A percentile compares a stretch with the other conserved stretches of the same genome.
These are phyloP conservation scores for Brenthis daphne DNA, from an alignment of 2,888 invertebrate genomes.

Conservation along the genomic window DNA sequence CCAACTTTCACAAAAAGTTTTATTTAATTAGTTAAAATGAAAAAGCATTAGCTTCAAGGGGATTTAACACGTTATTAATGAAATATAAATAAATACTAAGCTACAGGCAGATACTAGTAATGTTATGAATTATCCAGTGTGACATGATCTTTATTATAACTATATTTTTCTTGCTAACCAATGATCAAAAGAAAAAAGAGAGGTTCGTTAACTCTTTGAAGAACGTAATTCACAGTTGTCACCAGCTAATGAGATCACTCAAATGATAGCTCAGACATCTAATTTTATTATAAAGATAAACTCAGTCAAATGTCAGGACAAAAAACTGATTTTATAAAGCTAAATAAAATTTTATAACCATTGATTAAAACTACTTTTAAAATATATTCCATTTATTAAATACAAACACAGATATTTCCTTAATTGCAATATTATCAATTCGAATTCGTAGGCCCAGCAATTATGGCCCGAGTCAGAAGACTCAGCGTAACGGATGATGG, in stretches of 20 bases:
- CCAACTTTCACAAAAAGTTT: no score
- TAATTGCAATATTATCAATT: slow-evolving; percentile 38
- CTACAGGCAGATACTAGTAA: no score
- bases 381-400: neutral
- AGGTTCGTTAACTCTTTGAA: slow-evolving; percentile 34
- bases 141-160: neutral
- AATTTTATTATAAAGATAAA: no score
- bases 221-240: slow-evolving; percentile 1
- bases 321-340: neutral
- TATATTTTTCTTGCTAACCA: slow-evolving; percentile 4
- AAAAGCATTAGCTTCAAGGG: no score
- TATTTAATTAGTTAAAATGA: no score
- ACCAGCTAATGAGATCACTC: neutral
- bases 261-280: no score
- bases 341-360: neutral
- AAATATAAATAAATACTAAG: no score
- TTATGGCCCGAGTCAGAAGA: slow-evolving; percentile 82
- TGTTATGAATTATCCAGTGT: no score
- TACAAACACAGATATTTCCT: neutral
- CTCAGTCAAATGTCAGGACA: no score
- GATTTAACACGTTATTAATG: no score
- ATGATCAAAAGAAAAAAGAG: slow-evolving; percentile 24
- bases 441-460: slow-evolving; percentile 70
- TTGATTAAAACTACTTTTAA: neutral
- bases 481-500: slow-evolving; percentile 88